Percentiles rank a stretch among this genome's conserved stretches.
Conservation (phyloP, 1,140 invertebrate genomes). For the Diabrotica undecimpunctata region DNA sequence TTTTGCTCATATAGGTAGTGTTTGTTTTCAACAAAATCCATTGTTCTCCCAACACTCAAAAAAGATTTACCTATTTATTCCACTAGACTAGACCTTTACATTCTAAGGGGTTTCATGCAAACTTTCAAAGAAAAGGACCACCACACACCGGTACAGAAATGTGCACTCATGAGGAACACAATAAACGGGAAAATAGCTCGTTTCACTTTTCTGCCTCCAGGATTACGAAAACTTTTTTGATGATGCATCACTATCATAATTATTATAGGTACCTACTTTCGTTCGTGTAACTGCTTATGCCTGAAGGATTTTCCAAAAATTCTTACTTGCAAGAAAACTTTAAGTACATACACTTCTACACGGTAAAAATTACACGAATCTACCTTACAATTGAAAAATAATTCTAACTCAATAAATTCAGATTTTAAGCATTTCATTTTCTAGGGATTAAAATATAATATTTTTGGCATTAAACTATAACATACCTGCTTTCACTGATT, state of each 20-base stretch:
- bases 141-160: conserved; percentile 1
- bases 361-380: not conserved
- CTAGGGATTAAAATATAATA: too few relatives aligned
- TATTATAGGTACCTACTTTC: not conserved
- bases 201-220: not conserved
- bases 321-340: not conserved
- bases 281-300: not conserved
- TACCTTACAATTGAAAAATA: too few relatives aligned
- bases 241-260: conserved; percentile 2
- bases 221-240: conserved; percentile 1
- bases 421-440: too few relatives aligned
- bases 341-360: not conserved
- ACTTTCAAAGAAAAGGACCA: conserved; percentile 21
- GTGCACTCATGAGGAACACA: conserved; percentile 1
- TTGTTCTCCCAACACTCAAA: conserved; percentile 17
- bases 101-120: conserved; percentile 31
- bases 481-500: too few relatives aligned
- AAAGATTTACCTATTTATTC: conserved; percentile 31
- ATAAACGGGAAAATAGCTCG: not conserved
- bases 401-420: too few relatives aligned
- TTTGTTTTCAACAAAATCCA: not conserved
- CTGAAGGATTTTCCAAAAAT: not conserved
- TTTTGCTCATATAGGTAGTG: not conserved
- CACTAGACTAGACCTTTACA: conserved; percentile 27
- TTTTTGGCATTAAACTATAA: too few relatives aligned